phyloP scores from a whole-genome alignment of 2,797 vertebrate genomes.

The Scleropages formosus region DNA sequence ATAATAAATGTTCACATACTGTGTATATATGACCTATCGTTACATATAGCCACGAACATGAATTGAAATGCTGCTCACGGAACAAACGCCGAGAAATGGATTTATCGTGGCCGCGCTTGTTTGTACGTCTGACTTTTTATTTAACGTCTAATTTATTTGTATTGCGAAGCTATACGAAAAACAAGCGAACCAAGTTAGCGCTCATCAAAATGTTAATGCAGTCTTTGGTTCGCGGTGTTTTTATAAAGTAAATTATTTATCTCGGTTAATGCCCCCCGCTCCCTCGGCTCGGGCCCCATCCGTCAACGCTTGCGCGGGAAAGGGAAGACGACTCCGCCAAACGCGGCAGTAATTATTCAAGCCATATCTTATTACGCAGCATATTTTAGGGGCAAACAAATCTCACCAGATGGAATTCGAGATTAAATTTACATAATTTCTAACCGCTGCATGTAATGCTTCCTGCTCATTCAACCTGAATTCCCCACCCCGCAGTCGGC shows the following conservation, averaged over 20 bases:
- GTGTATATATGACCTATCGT: too few species aligned
- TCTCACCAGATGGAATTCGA: constrained; percentile 38
- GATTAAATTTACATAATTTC: constrained; percentile 42
- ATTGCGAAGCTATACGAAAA: constrained; percentile 18
- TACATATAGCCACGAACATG: too few species aligned
- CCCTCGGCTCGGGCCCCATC: constrained; percentile 24
- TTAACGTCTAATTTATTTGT: constrained; percentile 25
- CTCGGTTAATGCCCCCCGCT: constrained; percentile 25
- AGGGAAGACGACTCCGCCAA: constrained; percentile 18
- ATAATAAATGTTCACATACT: too few species aligned
- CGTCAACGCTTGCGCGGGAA: constrained; percentile 35
- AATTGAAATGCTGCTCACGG: too few species aligned
- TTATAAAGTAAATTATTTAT: constrained; percentile 38
- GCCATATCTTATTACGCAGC: constrained; percentile 35
- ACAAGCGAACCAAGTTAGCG: constrained; percentile 27
- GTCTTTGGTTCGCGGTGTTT: constrained; percentile 32
- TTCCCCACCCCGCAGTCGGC: not conserved
- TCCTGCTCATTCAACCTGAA: not conserved
- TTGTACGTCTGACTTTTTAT: constrained; percentile 18
- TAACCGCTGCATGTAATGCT: constrained; percentile 8
- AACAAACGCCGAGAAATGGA: not conserved
- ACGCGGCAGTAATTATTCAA: constrained; percentile 35
- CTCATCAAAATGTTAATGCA: constrained; percentile 37
- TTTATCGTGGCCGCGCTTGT: not conserved
- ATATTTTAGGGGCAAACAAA: constrained; percentile 42